Percentiles rank a stretch among this genome's conserved stretches.
These are phyloP conservation scores for Diphyllodes magnificus DNA, from an alignment of 2,113 vertebrate species.

Conservation along the genomic window DNA sequence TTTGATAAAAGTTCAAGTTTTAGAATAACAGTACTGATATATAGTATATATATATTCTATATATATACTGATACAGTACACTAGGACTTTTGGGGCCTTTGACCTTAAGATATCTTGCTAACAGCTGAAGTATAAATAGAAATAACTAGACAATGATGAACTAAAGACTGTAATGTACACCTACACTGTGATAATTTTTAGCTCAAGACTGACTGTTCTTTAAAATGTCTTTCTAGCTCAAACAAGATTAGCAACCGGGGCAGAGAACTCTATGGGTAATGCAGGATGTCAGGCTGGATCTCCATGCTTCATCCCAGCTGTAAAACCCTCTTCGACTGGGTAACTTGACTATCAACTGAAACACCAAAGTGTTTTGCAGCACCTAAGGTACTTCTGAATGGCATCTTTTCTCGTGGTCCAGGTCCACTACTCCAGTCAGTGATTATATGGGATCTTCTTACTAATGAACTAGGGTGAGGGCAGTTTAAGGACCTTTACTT, in stretches of 20 bases:
- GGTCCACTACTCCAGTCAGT: background rate
- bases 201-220: background rate
- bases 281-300: background rate
- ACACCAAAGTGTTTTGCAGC: background rate
- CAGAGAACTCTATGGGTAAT: background rate
- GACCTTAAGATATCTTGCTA: background rate
- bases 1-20: background rate
- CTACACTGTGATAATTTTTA: background rate
- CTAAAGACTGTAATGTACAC: background rate
- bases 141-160: conserved; percentile 25
- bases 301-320: background rate
- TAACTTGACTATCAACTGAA: background rate
- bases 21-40: background rate
- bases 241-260: background rate
- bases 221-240: background rate
- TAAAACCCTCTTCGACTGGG: background rate
- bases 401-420: background rate
- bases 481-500: background rate
- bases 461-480: background rate
- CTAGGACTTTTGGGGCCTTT: background rate
- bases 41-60: background rate
- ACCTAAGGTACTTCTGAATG: background rate
- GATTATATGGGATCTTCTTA: background rate
- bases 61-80: background rate
- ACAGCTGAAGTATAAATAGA: conserved; percentile 16